Base-by-base conservation (phyloP, 2,888 invertebrate genomes). In the Nemoura dubitans region DNA sequence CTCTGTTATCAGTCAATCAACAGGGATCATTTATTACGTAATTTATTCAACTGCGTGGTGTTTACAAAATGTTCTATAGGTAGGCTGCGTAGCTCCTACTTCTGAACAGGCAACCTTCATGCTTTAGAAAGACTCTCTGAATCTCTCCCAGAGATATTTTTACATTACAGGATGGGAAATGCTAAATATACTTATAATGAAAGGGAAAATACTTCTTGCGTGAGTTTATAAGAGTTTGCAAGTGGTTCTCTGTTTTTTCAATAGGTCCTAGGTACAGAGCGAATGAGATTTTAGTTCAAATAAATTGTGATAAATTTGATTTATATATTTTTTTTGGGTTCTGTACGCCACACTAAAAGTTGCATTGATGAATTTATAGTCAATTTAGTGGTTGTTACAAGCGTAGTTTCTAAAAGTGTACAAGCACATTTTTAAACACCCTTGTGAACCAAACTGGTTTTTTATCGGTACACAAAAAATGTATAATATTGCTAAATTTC, bases 161-260 rank as follows among this genome's bases (percentile, higher is more conserved):
- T 78, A 78, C 78, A 78, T 78, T 78, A 27, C 78, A 78, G 28
- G 78, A 78, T 78, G 78, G 78, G 26, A 78, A 25, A 78, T 28
- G 78, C 78, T 78, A 78, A 78, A 78, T 78, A 78, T 78, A 78
- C 78, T 28, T 27, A 7, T 26, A 78, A 21, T 76, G 76, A 76
- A 25, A 36, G 21, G 14, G 14, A 59, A 59, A 59, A 59, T 21
- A 59, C 59, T 59, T 7, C 59, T 59, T 59, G 59, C 14, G 59
- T 21, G 59, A 59, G 59, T 59, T 59, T 59, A 59, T 10, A 59
- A 59, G 59, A 7, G 59, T 59, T 59, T 59, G 59, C 59, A 59
- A 59, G 59, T 59, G 59, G 59, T 59, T 59, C 59, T 59, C 59
- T 59, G 59, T 59, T 59, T 59, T 59, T 59, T 59, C 59, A 36